A percentile compares a stretch with the other conserved stretches of the same genome.
Conservation (phyloP, 2,113 vertebrate species). For the Xiphophorus maculatus region DNA sequence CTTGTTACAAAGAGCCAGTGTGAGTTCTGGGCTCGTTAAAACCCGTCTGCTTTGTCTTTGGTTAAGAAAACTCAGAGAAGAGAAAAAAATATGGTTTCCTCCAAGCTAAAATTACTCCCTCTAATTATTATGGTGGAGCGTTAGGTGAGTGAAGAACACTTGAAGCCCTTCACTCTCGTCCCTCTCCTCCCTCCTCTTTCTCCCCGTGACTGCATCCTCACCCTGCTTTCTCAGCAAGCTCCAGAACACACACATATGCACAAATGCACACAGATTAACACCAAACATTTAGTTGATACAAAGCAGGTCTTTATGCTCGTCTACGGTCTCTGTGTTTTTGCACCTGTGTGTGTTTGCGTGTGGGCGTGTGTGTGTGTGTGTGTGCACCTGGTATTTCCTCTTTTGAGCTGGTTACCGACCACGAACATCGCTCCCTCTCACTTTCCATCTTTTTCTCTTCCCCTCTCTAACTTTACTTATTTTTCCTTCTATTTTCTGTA, state of each 20-base stretch:
- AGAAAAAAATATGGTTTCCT: slow-evolving; percentile 62
- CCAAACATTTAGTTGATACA: slow-evolving; percentile 72
- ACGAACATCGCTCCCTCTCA: slow-evolving; percentile 81
- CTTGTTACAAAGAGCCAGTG: slow-evolving; percentile 46
- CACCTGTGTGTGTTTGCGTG: slow-evolving; percentile 63
- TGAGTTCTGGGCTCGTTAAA: slow-evolving; percentile 31
- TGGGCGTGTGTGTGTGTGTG: slow-evolving; percentile 31
- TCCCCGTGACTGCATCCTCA: slow-evolving; percentile 69
- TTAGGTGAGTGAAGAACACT: slow-evolving; percentile 72
- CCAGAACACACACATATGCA: slow-evolving; percentile 59
- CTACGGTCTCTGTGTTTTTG: slow-evolving; percentile 75
- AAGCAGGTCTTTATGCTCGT: slow-evolving; percentile 78
- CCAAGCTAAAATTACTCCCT: slow-evolving; percentile 68
- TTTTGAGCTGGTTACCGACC: slow-evolving; percentile 78
- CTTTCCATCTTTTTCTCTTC: slow-evolving; percentile 72
- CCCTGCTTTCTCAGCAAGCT: slow-evolving; percentile 76
- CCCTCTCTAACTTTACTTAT: slow-evolving; percentile 61
- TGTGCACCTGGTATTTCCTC: slow-evolving; percentile 76
- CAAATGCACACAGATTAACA: slow-evolving; percentile 69
- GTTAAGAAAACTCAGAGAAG: slow-evolving; percentile 51
- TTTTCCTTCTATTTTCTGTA: slow-evolving; percentile 46
- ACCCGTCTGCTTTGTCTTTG: slow-evolving; percentile 24
- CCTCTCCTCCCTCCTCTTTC: slow-evolving; percentile 48
- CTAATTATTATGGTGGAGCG: slow-evolving; percentile 70
- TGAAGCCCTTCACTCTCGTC: slow-evolving; percentile 64